Base-by-base conservation (phyloP, 2,888 invertebrate species). In the Caenorhabditis imperialis region DNA sequence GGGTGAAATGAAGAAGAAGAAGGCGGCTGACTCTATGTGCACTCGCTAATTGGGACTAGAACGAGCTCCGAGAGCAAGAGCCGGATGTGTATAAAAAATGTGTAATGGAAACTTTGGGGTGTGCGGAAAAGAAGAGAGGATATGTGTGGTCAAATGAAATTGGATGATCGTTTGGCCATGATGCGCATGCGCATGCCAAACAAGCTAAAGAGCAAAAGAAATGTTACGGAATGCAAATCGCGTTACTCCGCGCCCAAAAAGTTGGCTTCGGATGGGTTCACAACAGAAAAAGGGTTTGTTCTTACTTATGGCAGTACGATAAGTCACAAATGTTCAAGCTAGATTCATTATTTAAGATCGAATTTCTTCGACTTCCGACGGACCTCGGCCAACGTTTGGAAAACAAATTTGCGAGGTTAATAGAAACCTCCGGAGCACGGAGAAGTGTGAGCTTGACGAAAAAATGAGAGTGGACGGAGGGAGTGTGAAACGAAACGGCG, bases 131-230 rank as follows among this genome's bases (percentile, higher is more conserved):
- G n/a, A n/a, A n/a, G n/a, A n/a, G n/a, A n/a, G n/a, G n/a, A 16
- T 51, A 44, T 50, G 50, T 67, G 67, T 67, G 67, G 67, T 67
- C 67, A 67, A 67, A 67, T 67, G 67, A 67, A 67, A 67, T 67
- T 67, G 67, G 67, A 67, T 67, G 67, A 67, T 67, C 67, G 67
- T 67, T 67, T 67, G 67, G 50, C 55, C 65, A 55, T 63, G 65
- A 65, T 65, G 67, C 67, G 57, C 57, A 55, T 50, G 57, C 25
- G 63, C 54, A 67, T 67, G 57, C 67, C 57, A 67, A 67, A 67
- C 67, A 67, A 51, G 67, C 67, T 67, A 67, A 67, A 67, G 67
- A 67, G 67, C 67, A 65, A 48, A 37, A 44, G 40, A 65, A 25
- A 27, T 40, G 53, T 51, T 48, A 47, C 33, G 45, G 23, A 57